Evolutionary conservation across 2,888 invertebrate species (phyloP).

Genomic region (Salpingus planirostris): DNA sequence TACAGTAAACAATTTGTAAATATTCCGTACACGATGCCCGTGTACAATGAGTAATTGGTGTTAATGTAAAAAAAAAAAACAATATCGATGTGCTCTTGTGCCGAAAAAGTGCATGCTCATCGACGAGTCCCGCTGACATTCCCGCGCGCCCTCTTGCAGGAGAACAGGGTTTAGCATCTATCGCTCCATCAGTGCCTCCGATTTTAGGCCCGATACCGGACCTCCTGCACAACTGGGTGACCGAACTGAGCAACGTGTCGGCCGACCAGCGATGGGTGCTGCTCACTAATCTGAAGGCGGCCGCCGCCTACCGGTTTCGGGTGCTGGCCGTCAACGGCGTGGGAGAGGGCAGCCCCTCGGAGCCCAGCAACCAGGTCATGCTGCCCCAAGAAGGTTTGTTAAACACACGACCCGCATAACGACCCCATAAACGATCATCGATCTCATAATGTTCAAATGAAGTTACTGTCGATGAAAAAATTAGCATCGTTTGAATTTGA

Average conservation of each 20-base stretch:
- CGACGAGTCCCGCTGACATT: too few species aligned
- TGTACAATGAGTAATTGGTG: neutral
- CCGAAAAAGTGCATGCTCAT: slow-evolving; percentile 21
- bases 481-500: too few species aligned
- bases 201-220: slow-evolving; percentile 76
- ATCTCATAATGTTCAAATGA: too few species aligned
- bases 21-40: neutral
- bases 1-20: slow-evolving; percentile 1
- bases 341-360: slow-evolving; percentile 87
- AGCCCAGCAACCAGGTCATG: slow-evolving; percentile 80
- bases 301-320: slow-evolving; percentile 91
- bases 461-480: too few species aligned
- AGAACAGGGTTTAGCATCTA: too few species aligned
- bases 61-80: too few species aligned
- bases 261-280: slow-evolving; percentile 69
- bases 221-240: slow-evolving; percentile 79
- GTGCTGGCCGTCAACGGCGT: slow-evolving; percentile 95
- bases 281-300: slow-evolving; percentile 81
- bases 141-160: too few species aligned
- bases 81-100: neutral
- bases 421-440: too few species aligned
- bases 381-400: slow-evolving; percentile 93
- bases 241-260: slow-evolving; percentile 78
- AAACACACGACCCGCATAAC: neutral
- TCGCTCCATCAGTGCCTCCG: slow-evolving; percentile 40